Evolutionary conservation across 1,140 invertebrate species (phyloP).

Genomic region (Drosophila leontia): DNA sequence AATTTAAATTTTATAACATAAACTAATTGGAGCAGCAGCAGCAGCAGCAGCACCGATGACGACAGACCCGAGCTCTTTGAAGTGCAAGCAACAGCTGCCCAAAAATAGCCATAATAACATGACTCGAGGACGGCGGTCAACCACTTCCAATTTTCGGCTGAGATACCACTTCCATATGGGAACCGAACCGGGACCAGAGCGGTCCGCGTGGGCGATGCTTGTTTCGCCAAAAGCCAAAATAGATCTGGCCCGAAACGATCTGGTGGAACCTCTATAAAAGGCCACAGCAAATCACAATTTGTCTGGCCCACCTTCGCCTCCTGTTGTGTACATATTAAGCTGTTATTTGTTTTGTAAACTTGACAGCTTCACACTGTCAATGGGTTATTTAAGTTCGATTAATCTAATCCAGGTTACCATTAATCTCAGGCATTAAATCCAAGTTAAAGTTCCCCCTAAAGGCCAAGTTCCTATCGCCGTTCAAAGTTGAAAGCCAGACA

Average conservation of each 20-base stretch:
- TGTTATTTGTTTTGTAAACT: conserved; percentile 9
- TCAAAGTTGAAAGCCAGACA: conserved; percentile 37
- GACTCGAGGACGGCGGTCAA: conserved; percentile 33
- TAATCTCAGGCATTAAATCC: neutral
- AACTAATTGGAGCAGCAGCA: conserved; percentile 57
- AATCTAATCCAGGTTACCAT: neutral
- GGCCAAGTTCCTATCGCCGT: neutral
- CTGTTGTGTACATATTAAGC: conserved; percentile 6
- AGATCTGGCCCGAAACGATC: neutral
- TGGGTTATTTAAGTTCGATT: neutral
- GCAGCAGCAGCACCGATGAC: conserved; percentile 13
- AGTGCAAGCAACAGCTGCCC: conserved; percentile 39
- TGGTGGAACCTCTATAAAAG: neutral
- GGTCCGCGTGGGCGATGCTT: conserved; percentile 13
- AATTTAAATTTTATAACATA: conserved; percentile 55
- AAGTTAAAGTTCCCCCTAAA: too few relatives aligned
- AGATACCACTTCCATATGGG: conserved; percentile 44
- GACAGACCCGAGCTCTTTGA: conserved; percentile 48
- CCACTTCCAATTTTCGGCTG: conserved; percentile 20
- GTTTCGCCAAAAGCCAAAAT: neutral
- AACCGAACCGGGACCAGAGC: neutral
- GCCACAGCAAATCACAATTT: neutral
- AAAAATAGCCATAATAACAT: conserved; percentile 41
- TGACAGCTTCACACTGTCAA: conserved; percentile 1
- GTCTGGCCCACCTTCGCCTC: neutral